These are phyloP conservation scores for Drosophila subsilvestris DNA, from an alignment of 2,888 invertebrate species.

Conservation along the genomic window DNA sequence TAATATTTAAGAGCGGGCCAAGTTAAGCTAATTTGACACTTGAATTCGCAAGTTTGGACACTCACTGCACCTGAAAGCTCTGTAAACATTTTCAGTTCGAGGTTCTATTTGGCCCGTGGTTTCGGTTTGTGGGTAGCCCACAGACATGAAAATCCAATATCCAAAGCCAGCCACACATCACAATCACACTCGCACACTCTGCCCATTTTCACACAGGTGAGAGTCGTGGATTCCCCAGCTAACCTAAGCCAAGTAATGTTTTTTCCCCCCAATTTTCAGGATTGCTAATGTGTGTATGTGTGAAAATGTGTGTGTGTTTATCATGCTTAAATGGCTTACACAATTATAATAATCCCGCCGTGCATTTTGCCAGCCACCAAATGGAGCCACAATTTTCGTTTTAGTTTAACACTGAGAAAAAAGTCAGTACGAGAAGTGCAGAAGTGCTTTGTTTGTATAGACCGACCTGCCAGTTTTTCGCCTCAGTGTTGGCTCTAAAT, in stretches of 20 bases:
- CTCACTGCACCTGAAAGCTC: slow-evolving; percentile 51
- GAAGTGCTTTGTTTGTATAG: no score
- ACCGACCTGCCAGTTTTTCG: neutral
- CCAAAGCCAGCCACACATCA: slow-evolving; percentile 58
- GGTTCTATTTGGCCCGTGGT: slow-evolving; percentile 13
- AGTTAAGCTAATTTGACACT: slow-evolving; percentile 65
- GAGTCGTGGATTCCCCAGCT: neutral
- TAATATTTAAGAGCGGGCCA: slow-evolving; percentile 63
- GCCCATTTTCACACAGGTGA: neutral
- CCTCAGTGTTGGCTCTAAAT: neutral
- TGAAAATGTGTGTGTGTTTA: slow-evolving; percentile 40
- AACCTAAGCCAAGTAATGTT: neutral
- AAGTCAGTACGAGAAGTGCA: neutral
- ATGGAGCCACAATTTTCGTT: slow-evolving; percentile 26
- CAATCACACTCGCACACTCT: slow-evolving; percentile 12
- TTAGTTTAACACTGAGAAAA: slow-evolving; percentile 2
- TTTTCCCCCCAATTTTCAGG: slow-evolving; percentile 4
- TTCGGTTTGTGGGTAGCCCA: slow-evolving; percentile 6
- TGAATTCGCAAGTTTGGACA: slow-evolving; percentile 49
- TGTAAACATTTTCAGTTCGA: slow-evolving; percentile 37
- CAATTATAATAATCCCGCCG: slow-evolving; percentile 60
- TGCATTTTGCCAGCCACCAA: slow-evolving; percentile 25
- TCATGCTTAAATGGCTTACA: slow-evolving; percentile 60
- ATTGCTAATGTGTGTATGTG: slow-evolving; percentile 13
- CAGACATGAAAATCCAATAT: slow-evolving; percentile 63